phyloP scores from a whole-genome alignment of 2,888 invertebrate genomes.

The Meta bourneti region DNA sequence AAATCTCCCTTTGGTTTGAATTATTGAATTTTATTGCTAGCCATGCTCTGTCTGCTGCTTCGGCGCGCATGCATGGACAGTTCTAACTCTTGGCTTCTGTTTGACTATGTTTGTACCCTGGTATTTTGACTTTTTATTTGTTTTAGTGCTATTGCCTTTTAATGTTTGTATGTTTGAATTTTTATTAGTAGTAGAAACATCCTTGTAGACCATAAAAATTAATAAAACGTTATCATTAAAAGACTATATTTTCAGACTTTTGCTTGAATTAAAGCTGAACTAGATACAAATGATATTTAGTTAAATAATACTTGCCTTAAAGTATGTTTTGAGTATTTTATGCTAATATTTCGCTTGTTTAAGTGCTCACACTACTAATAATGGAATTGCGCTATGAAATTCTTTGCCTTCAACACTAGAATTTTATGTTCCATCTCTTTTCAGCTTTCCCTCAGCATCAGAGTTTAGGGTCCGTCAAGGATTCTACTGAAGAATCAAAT shows the following conservation, averaged over 20 bases:
- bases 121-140: no score
- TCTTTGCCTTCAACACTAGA: background rate
- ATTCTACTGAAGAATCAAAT: conserved; percentile 64
- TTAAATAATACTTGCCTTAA: background rate
- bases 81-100: no score
- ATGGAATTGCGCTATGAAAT: background rate
- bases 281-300: background rate
- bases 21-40: no score
- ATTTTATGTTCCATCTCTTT: background rate
- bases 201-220: no score
- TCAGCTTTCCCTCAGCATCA: conserved; percentile 74
- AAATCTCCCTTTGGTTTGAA: no score
- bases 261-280: background rate
- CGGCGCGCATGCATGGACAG: no score
- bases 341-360: background rate
- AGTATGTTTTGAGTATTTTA: background rate
- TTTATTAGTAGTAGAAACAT: no score
- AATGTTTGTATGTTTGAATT: no score
- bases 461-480: conserved; percentile 68
- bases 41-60: no score
- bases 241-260: background rate
- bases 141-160: no score
- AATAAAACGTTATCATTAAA: background rate
- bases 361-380: background rate
- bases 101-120: no score